Conservation (phyloP, 2,113 vertebrate genomes). For the Ciconia boyciana region DNA sequence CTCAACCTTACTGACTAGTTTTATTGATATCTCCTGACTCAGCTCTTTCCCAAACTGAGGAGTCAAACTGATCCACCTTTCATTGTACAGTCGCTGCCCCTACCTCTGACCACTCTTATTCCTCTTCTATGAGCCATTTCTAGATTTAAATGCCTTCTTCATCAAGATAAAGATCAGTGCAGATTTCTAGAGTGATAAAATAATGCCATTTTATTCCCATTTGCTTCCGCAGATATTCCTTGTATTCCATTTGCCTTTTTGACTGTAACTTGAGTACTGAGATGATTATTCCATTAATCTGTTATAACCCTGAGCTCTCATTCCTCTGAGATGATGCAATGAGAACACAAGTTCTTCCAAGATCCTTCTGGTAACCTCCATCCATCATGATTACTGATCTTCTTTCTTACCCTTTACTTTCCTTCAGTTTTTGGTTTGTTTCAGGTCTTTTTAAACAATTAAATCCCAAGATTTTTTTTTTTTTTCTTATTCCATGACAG, state of each 20-base stretch:
- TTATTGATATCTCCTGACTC: neutral
- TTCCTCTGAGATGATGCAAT: neutral
- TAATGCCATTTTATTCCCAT: neutral
- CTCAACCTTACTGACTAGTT: neutral
- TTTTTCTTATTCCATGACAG: neutral
- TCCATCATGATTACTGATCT: neutral
- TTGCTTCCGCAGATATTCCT: neutral
- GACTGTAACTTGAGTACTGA: neutral
- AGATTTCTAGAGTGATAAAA: neutral
- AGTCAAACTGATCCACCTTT: neutral
- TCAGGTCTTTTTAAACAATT: neutral
- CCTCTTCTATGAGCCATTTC: neutral
- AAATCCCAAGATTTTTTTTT: neutral
- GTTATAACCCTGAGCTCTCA: neutral
- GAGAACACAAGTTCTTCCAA: neutral
- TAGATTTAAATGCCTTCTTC: neutral
- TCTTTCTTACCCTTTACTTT: neutral
- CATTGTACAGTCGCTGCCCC: neutral
- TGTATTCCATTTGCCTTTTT: neutral
- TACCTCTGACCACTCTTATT: neutral
- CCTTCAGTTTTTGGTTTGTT: neutral
- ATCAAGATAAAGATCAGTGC: neutral
- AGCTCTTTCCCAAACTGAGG: neutral
- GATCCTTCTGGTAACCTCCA: neutral
- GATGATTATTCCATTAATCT: neutral